Percentiles rank a stretch among this genome's conserved stretches.
Conservation (phyloP, 2,113 vertebrate genomes). For the Sander lucioperca region DNA sequence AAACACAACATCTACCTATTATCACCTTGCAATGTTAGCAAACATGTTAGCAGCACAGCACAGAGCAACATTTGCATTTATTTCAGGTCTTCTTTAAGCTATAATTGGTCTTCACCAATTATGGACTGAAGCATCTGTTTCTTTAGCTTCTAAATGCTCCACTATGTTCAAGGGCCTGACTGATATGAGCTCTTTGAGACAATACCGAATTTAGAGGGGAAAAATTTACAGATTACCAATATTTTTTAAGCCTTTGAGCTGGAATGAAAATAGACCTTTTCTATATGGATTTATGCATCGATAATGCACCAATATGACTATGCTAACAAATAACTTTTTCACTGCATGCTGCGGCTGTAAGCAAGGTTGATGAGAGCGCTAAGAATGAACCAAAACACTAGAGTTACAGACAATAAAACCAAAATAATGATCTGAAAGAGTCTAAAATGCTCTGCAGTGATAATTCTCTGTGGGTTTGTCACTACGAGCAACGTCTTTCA, state of each 20-base stretch:
- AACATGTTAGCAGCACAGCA: neutral
- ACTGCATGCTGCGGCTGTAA: neutral
- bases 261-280: too few species aligned
- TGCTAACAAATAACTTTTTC: too few species aligned
- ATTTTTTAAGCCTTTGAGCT: too few species aligned
- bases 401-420: neutral
- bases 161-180: neutral
- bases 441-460: neutral
- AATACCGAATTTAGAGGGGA: too few species aligned
- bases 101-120: neutral
- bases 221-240: too few species aligned
- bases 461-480: neutral
- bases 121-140: neutral
- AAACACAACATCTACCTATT: neutral
- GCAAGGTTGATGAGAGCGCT: neutral
- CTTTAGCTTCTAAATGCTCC: neutral
- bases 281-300: too few species aligned
- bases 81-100: neutral
- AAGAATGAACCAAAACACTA: neutral
- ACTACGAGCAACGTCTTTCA: neutral
- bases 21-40: neutral
- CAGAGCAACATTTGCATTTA: neutral
- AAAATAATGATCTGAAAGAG: neutral
- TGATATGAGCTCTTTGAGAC: too few species aligned
- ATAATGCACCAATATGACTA: too few species aligned